A percentile compares a stretch with the other conserved stretches of the same genome.
phyloP scores from a whole-genome alignment of 2,888 invertebrate species.

The Heliconius ismenius region DNA sequence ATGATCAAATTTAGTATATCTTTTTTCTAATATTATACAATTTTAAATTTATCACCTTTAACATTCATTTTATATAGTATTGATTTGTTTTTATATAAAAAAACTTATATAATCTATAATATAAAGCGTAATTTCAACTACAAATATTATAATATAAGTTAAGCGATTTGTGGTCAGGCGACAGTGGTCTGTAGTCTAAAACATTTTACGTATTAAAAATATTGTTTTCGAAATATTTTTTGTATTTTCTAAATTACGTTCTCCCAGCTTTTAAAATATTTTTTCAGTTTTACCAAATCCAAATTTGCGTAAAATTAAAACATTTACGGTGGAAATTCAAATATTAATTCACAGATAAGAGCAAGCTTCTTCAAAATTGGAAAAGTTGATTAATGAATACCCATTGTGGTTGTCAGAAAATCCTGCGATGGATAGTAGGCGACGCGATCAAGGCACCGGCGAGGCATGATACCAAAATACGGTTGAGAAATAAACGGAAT shows the following conservation, averaged over 20 bases:
- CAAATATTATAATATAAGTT: background rate
- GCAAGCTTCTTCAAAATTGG: conserved; percentile 64
- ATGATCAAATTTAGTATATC: background rate
- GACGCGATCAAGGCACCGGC: conserved; percentile 43
- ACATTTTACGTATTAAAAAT: background rate
- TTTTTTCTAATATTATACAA: background rate
- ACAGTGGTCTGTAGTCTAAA: no score
- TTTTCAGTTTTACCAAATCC: background rate
- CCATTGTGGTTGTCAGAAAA: conserved; percentile 60
- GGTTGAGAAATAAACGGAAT: conserved; percentile 16
- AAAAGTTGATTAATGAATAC: conserved; percentile 77
- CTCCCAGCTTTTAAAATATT: background rate
- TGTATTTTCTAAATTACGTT: background rate
- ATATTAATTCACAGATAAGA: conserved; percentile 49
- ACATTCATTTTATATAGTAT: no score
- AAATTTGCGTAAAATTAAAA: conserved; percentile 33
- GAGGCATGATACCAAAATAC: conserved; percentile 29
- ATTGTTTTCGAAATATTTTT: background rate
- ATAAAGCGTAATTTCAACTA: background rate
- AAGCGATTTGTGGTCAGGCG: no score
- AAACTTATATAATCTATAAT: no score
- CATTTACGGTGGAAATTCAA: conserved; percentile 27
- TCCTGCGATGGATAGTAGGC: conserved; percentile 53
- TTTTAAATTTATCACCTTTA: no score
- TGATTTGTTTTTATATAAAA: no score